phyloP scores from a whole-genome alignment of 2,888 invertebrate genomes.

The Hartigia nigra region DNA sequence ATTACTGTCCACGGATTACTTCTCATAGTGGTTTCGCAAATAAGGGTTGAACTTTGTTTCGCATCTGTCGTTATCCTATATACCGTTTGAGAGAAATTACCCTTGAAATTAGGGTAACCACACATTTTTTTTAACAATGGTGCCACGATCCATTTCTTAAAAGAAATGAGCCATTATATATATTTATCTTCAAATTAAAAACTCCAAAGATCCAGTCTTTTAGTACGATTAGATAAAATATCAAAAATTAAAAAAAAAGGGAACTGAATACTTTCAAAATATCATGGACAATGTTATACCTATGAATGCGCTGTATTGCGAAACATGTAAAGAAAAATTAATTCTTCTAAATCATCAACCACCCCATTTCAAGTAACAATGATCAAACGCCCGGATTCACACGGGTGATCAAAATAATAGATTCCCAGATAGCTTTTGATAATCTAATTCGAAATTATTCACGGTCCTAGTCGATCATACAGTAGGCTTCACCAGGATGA shows the following conservation, averaged over 20 bases:
- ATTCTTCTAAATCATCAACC: not conserved
- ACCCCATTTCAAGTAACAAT: not conserved
- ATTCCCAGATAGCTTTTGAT: constrained; percentile 43
- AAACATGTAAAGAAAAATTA: not conserved
- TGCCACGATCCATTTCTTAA: not conserved
- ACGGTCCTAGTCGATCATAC: constrained; percentile 31
- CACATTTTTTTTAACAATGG: not conserved
- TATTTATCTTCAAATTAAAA: not conserved
- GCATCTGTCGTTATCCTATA: not conserved
- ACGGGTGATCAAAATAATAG: not conserved
- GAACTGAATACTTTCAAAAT: too few relatives aligned
- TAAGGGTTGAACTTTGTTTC: not conserved
- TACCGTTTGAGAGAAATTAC: not conserved
- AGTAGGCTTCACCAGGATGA: constrained; percentile 33
- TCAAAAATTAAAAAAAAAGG: too few relatives aligned
- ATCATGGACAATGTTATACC: not conserved
- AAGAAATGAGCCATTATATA: not conserved
- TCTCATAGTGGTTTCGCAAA: not conserved
- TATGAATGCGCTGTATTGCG: not conserved
- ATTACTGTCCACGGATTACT: not conserved
- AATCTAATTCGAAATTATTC: constrained; percentile 57
- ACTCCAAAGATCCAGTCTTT: not conserved
- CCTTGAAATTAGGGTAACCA: not conserved
- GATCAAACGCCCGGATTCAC: not conserved
- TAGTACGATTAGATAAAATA: not conserved